Percentiles rank a stretch among this genome's conserved stretches.
Conservation (phyloP, 2,113 vertebrate genomes). For the Grallaria varia region DNA sequence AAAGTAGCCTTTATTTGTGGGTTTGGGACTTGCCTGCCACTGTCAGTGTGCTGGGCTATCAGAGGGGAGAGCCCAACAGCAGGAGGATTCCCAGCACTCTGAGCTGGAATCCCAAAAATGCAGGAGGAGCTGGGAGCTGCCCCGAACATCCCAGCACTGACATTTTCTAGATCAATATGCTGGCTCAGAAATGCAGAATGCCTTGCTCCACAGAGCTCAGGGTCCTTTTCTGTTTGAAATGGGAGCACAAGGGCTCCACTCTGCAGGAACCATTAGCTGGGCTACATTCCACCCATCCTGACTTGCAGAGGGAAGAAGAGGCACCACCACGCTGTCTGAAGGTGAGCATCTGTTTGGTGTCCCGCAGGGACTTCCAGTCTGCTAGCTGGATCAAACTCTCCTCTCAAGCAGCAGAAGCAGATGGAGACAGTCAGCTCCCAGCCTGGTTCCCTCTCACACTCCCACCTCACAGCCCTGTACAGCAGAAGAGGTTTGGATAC, state of each 20-base stretch:
- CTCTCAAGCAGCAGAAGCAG: conserved; percentile 46
- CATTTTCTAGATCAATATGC: neutral
- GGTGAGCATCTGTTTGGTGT: neutral
- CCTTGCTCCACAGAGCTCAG: neutral
- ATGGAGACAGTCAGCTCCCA: conserved; percentile 47
- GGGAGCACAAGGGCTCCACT: neutral
- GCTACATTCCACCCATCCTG: neutral
- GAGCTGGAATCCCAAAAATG: neutral
- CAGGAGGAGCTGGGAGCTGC: neutral
- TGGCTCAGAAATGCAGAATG: neutral
- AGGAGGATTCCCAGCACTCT: neutral
- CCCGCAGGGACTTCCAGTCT: neutral
- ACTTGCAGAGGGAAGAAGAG: neutral
- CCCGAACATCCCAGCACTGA: neutral
- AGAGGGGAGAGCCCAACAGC: neutral
- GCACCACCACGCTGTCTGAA: neutral
- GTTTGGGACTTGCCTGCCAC: neutral
- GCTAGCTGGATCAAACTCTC: neutral
- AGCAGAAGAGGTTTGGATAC: conserved; percentile 32
- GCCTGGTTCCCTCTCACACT: conserved; percentile 41
- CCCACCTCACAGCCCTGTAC: conserved; percentile 34
- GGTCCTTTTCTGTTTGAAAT: neutral
- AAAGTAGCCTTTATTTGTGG: neutral
- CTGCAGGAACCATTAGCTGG: neutral
- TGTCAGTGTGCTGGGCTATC: neutral